Percentiles rank a stretch among this genome's conserved stretches.
Conservation (phyloP, 2,797 vertebrate species). For the Tympanoctomys barrerae region DNA sequence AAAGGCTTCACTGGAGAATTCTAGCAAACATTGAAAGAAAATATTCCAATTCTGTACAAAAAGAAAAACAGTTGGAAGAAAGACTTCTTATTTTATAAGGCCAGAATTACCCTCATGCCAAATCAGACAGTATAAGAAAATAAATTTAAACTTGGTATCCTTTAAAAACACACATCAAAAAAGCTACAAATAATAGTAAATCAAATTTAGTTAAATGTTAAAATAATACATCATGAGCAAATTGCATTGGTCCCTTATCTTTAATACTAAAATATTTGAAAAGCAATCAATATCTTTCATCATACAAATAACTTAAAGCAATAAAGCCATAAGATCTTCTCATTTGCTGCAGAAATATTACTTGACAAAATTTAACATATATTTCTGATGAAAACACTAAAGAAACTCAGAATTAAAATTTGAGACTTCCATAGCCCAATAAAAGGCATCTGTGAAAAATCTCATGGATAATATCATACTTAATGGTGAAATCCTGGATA, state of each 20-base stretch:
- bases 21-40: not conserved
- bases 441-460: not conserved
- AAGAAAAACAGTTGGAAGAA: not conserved
- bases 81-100: not conserved
- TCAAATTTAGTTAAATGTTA: not conserved
- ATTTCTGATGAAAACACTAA: not conserved
- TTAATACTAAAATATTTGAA: conserved; percentile 10
- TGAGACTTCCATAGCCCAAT: not conserved
- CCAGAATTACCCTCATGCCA: not conserved
- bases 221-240: not conserved
- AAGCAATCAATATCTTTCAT: not conserved
- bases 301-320: not conserved
- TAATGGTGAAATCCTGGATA: not conserved
- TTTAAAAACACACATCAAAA: not conserved
- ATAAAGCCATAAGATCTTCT: not conserved
- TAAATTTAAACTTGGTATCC: not conserved
- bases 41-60: not conserved
- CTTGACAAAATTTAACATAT: conserved; percentile 16
- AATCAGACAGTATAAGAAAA: conserved; percentile 37
- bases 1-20: conserved; percentile 33
- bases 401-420: not conserved
- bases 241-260: not conserved
- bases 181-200: not conserved
- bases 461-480: not conserved
- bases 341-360: not conserved